Conservation (phyloP, 2,797 vertebrate species). For the Phoxinus dragarum region DNA sequence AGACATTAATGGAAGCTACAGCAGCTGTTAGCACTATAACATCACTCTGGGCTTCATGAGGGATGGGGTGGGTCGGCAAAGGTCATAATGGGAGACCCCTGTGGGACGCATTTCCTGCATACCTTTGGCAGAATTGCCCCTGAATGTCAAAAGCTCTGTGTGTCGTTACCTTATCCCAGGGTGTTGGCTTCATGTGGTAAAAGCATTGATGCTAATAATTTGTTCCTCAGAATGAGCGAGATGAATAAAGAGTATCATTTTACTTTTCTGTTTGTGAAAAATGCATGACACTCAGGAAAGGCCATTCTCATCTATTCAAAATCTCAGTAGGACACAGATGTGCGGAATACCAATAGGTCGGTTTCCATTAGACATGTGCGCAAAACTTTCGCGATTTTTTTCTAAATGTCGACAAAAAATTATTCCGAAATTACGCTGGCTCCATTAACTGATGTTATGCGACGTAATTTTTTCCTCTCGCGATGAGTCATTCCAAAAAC, state of each 20-base stretch:
- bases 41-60: conserved; percentile 19
- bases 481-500: too few species aligned
- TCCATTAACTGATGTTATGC: too few species aligned
- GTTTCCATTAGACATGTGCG: too few species aligned
- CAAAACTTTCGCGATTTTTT: too few species aligned
- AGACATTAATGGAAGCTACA: conserved; percentile 40
- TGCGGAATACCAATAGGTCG: too few species aligned
- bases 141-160: conserved; percentile 9
- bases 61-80: conserved; percentile 22
- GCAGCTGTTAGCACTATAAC: conserved; percentile 45
- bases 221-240: not conserved
- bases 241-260: not conserved
- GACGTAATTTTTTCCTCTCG: too few species aligned
- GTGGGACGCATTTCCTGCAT: conserved; percentile 46
- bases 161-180: conserved; percentile 53
- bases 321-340: not conserved
- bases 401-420: too few species aligned
- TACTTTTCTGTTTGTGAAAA: not conserved
- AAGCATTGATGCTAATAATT: conserved; percentile 12
- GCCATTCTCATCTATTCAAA: not conserved
- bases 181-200: conserved; percentile 38
- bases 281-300: conserved; percentile 12
- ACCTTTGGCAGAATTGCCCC: conserved; percentile 26
- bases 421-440: too few species aligned
- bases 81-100: conserved; percentile 40